A percentile compares a stretch with the other conserved stretches of the same genome.
Evolutionary conservation across 92 coral and sea anemone species (phyloP).

Genomic region (Isaurus tuberculatus): DNA sequence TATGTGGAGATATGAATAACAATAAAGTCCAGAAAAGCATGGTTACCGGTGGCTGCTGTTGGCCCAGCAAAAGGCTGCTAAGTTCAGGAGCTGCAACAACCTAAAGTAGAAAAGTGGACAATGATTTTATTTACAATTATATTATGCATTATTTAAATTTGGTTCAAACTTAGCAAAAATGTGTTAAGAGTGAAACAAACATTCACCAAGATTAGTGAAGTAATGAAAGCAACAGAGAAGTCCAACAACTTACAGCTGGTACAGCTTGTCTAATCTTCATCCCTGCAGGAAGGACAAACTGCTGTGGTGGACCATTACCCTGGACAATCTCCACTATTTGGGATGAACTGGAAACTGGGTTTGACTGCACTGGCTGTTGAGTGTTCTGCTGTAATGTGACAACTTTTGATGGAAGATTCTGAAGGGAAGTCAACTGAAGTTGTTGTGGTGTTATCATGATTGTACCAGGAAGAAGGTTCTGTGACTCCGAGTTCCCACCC

Average conservation of each 20-base stretch:
- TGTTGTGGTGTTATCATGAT: slow-evolving; percentile 40
- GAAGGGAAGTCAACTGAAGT: slow-evolving; percentile 14
- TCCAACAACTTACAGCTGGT: slow-evolving; percentile 3
- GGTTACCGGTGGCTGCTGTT: slow-evolving; percentile 29
- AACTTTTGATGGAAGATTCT: slow-evolving; percentile 15
- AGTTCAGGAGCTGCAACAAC: slow-evolving; percentile 42
- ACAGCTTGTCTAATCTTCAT: slow-evolving; percentile 53
- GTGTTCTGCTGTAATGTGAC: slow-evolving; percentile 34
- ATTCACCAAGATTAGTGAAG: neutral
- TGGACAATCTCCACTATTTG: slow-evolving; percentile 64
- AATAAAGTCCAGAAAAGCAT: no score
- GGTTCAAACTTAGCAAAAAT: no score
- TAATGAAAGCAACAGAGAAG: neutral
- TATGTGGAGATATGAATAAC: no score
- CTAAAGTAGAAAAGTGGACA: neutral
- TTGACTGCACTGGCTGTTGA: slow-evolving; percentile 4
- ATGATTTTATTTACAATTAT: neutral
- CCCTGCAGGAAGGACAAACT: slow-evolving; percentile 60
- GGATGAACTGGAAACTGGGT: neutral
- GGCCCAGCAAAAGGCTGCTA: slow-evolving; percentile 17
- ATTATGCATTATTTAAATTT: neutral
- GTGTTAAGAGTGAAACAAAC: neutral
- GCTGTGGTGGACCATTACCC: slow-evolving; percentile 57
- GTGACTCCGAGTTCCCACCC: slow-evolving; percentile 1
- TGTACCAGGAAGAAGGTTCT: slow-evolving; percentile 22